Percentiles rank a stretch among this genome's conserved stretches.
phyloP scores from a whole-genome alignment of 2,888 invertebrate genomes.

The Anorthoa munda region DNA sequence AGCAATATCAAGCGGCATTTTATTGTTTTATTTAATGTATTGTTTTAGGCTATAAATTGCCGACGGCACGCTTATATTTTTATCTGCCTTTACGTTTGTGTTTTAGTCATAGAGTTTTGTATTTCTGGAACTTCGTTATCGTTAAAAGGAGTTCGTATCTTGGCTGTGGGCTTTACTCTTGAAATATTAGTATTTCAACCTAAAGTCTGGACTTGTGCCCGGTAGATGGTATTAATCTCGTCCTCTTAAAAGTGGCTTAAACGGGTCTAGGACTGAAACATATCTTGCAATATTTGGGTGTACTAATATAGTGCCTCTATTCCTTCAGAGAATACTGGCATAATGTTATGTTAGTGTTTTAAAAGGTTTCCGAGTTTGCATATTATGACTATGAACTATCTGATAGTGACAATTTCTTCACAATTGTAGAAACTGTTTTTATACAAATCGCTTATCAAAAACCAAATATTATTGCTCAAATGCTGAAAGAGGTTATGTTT shows the following conservation, averaged over 20 bases:
- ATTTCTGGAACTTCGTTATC: not conserved
- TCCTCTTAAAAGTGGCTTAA: too few species aligned
- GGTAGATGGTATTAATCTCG: too few species aligned
- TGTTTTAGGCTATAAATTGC: constrained; percentile 26
- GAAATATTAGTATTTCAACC: not conserved
- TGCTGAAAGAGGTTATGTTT: constrained; percentile 3
- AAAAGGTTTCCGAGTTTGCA: not conserved
- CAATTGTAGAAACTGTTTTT: not conserved
- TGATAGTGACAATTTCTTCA: not conserved
- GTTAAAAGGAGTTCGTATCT: not conserved
- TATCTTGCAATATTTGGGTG: too few species aligned
- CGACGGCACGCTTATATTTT: constrained; percentile 37
- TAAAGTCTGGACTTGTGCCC: too few species aligned
- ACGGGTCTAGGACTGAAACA: too few species aligned
- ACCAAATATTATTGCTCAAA: constrained; percentile 1
- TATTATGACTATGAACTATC: not conserved
- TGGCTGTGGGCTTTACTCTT: not conserved
- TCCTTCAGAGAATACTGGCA: too few species aligned
- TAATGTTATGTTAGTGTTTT: not conserved
- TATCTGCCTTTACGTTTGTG: not conserved
- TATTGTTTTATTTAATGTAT: constrained; percentile 14
- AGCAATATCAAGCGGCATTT: constrained; percentile 16
- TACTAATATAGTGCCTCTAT: too few species aligned
- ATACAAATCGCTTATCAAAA: constrained; percentile 12
- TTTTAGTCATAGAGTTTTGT: not conserved